Conservation (phyloP, 2,113 vertebrate species). For the Microcebus griseorufus region DNA sequence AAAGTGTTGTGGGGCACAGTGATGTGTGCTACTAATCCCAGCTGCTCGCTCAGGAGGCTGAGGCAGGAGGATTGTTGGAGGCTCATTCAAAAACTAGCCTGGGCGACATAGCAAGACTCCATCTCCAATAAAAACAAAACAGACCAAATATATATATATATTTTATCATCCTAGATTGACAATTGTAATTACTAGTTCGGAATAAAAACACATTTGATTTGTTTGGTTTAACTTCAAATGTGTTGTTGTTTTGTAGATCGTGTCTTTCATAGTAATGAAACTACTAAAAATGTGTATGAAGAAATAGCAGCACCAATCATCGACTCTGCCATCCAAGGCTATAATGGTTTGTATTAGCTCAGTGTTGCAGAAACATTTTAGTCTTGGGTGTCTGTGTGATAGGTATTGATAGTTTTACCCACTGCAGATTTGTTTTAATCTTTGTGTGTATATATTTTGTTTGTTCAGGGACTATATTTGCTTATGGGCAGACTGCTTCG, state of each 20-base stretch:
- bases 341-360: conserved; percentile 90
- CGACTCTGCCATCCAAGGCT: conserved; percentile 93
- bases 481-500: conserved; percentile 97
- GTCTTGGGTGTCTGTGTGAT: neutral
- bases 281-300: conserved; percentile 91
- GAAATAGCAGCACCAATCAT: conserved; percentile 94
- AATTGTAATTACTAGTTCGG: neutral
- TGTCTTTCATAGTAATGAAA: conserved; percentile 91
- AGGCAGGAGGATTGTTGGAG: no score
- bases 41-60: no score
- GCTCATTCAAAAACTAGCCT: no score
- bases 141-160: neutral
- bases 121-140: no score
- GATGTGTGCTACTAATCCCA: no score
- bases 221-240: neutral
- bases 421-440: neutral
- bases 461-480: conserved; percentile 95
- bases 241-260: conserved; percentile 84
- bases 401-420: neutral
- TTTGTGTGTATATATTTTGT: neutral
- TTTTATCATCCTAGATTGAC: conserved; percentile 4
- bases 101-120: no score
- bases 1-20: neutral
- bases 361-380: neutral
- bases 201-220: conserved; percentile 6